Base-by-base conservation (phyloP, 1,140 invertebrate genomes). In the Leptinotarsa lineolata region DNA sequence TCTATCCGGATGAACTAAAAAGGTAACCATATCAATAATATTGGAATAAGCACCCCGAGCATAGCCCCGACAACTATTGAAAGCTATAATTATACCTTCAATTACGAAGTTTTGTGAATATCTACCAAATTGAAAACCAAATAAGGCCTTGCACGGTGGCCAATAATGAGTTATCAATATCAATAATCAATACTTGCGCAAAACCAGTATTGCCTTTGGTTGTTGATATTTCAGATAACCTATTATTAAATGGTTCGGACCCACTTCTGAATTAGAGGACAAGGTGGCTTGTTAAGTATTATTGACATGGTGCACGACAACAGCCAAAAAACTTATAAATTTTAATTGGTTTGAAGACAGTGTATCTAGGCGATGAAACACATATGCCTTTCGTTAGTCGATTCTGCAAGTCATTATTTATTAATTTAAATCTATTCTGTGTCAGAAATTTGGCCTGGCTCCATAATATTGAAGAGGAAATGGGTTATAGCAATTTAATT, bases 151-250 rank as follows among this genome's bases (percentile, higher is more conserved):
- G 22, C n/a, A n/a, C 18, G 8, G 24, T 22, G 11, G 8, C 63
- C 22, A 65, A 30, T n/a, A 65, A 65, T 65, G 24, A 65, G 39
- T 65, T 65, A 65, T 65, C 63, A 65, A 39, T 39, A 65, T 22
- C 63, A n/a, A 65, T 30, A 22, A 65, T 65, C 63, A 22, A 24
- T 24, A 6, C 63, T 65, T 65, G 24, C 63, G 39, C 63, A 65
- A 65, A 16, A 65, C 16, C 48, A 15, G 48, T 18, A 16, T 54
- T 3, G 48, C 48, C 48, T 54, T n/a, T 8, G 48, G 48, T 54
- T 54, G 15, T 54, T 54, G 48, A 54, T 54, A 54, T 54, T 54
- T 15, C n/a, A 18, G 48, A 54, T 54, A 54, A 54, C 5, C 48
- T 54, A 54, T 54, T 54, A 54, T 54, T 54, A 54, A 54, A 54